Base-by-base conservation (phyloP, 2,113 vertebrate genomes). In the Stictonetta naevosa region DNA sequence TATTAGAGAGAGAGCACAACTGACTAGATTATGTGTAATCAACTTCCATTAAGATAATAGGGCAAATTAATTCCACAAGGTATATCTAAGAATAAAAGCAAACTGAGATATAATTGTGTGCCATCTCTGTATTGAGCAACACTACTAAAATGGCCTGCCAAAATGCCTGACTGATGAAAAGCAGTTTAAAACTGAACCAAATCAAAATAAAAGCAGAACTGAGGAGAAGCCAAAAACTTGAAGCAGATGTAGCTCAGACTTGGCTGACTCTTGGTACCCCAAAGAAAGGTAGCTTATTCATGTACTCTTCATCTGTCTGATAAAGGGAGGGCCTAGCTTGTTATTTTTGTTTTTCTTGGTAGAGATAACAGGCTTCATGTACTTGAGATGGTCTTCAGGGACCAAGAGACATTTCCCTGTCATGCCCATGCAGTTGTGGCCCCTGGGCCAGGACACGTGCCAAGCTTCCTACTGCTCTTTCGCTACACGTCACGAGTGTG, bases 381-480 rank as follows among this genome's bases (percentile, higher is more conserved):
- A 58, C 63, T 92, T n/a, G 40, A 28, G 26, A 6, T 26, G n/a
- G 8, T 78, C 29, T 56, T 87, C 34, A 69, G 58, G 62, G 85
- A 8, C 17, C 21, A 58, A 66, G 18, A 59, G 11, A 9, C 44
- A 28, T 82, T 86, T 78, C 11, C 19, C 10, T 0, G 2, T 28
- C 11, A 16, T 20, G 5, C 17, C 64, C 34, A 20, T 1, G 0
- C 4, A 17, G 8, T 63, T 21, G 17, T 69, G 7, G 11, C 29
- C 12, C 18, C 14, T 7, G 0, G 59, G 29, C 72, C 72, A 86
- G 63, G 59, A 76, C 21, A 58, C 15, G 26, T 81, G 36, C 31
- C 52, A 73, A 69, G 38, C 25, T 40, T 66, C 50, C 66, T 63
- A 53, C n/a, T 0, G 0, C 36, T 83, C 26, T 68, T 31, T 36